Conservation (phyloP, 2,888 invertebrate species). For the Hypena proboscidalis region DNA sequence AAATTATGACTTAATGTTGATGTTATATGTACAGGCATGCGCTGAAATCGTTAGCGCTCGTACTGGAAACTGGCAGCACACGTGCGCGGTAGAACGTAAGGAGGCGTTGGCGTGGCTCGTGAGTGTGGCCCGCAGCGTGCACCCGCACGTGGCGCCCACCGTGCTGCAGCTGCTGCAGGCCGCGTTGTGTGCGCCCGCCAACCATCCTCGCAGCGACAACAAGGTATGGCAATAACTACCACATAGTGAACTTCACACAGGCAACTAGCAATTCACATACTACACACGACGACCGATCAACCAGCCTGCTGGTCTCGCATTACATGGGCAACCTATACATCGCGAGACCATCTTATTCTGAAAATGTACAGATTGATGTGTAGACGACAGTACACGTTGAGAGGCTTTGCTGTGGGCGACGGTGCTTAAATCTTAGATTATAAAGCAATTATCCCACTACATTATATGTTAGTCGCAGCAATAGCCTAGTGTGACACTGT, state of each 20-base stretch:
- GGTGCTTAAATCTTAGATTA: too few relatives aligned
- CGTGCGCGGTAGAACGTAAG: conserved; percentile 90
- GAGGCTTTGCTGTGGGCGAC: too few relatives aligned
- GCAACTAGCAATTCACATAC: neutral
- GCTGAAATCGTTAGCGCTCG: conserved; percentile 96
- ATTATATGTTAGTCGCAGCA: too few relatives aligned
- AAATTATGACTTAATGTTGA: too few relatives aligned
- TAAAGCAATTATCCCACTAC: too few relatives aligned
- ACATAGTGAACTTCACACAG: neutral
- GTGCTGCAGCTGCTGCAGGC: conserved; percentile 95
- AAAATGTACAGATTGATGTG: too few relatives aligned
- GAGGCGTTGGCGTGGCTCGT: conserved; percentile 93
- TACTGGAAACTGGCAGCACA: conserved; percentile 98
- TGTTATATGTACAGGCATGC: conserved; percentile 87
- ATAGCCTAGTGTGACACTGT: too few relatives aligned
- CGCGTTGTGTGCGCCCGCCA: conserved; percentile 88
- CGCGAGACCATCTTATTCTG: too few relatives aligned
- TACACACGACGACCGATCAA: neutral
- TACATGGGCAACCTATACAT: too few relatives aligned
- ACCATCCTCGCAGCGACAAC: conserved; percentile 26
- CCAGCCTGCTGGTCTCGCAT: too few relatives aligned
- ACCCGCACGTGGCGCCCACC: conserved; percentile 96
- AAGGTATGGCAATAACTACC: conserved; percentile 23
- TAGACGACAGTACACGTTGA: too few relatives aligned
- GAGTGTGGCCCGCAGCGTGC: conserved; percentile 93